Evolutionary conservation across 2,888 invertebrate genomes (phyloP).

Genomic region (Sycophila texana): DNA sequence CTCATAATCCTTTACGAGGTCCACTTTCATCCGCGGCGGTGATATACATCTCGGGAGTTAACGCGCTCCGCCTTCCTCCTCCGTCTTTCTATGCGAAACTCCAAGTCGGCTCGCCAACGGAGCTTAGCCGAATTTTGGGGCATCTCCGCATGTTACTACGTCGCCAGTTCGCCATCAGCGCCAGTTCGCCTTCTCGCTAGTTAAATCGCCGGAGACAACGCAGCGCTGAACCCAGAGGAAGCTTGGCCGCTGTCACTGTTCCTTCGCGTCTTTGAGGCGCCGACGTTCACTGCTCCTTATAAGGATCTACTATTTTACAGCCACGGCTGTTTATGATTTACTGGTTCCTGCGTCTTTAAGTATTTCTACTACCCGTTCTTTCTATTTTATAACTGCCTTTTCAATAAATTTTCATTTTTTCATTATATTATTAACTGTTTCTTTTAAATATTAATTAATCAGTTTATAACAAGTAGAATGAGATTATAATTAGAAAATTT

Average conservation of each 20-base stretch:
- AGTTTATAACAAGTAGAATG: too few relatives aligned
- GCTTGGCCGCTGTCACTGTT: background rate
- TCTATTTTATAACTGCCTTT: too few relatives aligned
- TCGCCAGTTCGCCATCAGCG: background rate
- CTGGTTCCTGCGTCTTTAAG: too few relatives aligned
- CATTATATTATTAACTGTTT: too few relatives aligned
- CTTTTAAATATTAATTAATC: too few relatives aligned
- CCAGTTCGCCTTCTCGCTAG: constrained; percentile 37
- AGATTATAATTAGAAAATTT: too few relatives aligned
- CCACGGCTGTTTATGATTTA: too few relatives aligned
- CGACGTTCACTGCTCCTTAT: background rate
- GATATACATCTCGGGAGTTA: constrained; percentile 21
- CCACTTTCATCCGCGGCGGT: constrained; percentile 22
- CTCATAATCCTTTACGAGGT: constrained; percentile 9
- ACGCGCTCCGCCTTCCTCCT: background rate
- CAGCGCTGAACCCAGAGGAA: constrained; percentile 1
- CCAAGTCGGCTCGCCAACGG: too few relatives aligned
- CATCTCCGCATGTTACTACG: background rate
- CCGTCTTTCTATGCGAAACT: background rate
- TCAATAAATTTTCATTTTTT: too few relatives aligned
- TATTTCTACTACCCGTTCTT: too few relatives aligned
- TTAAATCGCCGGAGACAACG: constrained; percentile 41
- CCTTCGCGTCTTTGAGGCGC: constrained; percentile 5
- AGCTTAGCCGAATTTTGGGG: constrained; percentile 15
- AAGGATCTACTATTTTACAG: constrained; percentile 19